A percentile compares a stretch with the other conserved stretches of the same genome.
phyloP scores from a whole-genome alignment of 2,113 vertebrate genomes.

The Ammospiza nelsoni region DNA sequence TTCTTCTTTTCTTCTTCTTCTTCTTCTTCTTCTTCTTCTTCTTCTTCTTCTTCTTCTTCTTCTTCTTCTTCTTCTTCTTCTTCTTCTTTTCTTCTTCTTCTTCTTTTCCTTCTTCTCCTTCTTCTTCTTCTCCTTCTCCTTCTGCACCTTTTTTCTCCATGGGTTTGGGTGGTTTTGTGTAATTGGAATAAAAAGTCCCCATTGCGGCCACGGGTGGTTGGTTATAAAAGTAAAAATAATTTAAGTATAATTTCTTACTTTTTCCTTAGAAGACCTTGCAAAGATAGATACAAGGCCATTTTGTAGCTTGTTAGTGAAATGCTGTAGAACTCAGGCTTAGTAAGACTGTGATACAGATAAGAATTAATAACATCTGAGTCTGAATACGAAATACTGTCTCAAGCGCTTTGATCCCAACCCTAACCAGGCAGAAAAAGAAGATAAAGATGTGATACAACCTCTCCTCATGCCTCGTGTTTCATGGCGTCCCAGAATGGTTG shows the following conservation, averaged over 20 bases:
- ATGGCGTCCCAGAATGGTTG: not conserved
- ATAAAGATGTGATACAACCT: not conserved
- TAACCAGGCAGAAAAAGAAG: not conserved
- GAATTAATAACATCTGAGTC: not conserved
- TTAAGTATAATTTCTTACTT: not conserved
- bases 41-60: no score
- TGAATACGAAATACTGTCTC: not conserved
- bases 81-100: no score
- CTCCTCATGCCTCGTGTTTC: not conserved
- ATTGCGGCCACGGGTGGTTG: not conserved
- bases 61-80: not conserved
- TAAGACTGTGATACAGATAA: not conserved
- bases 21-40: not conserved
- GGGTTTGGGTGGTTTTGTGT: not conserved
- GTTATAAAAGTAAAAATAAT: not conserved
- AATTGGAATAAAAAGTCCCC: not conserved
- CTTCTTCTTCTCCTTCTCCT: not conserved
- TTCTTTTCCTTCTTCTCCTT: not conserved
- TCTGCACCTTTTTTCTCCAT: not conserved
- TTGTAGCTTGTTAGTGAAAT: not conserved
- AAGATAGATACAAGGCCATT: not conserved
- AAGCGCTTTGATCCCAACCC: not conserved
- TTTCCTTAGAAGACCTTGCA: not conserved
- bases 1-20: not conserved
- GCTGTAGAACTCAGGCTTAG: not conserved